These are phyloP conservation scores for Poecilobothrus nobilitatus DNA, from an alignment of 2,888 invertebrate genomes.

Conservation along the genomic window DNA sequence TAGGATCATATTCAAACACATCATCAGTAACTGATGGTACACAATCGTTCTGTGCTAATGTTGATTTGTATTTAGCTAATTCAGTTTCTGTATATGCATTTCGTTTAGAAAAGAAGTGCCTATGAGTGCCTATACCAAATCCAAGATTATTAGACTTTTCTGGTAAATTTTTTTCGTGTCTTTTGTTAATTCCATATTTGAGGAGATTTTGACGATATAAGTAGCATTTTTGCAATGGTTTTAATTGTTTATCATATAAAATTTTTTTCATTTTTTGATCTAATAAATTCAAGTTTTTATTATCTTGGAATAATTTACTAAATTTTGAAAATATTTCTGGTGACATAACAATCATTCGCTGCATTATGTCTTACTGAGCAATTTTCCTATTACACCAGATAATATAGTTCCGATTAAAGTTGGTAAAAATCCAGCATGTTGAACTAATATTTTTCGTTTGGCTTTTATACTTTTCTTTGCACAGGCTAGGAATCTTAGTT, in stretches of 20 bases:
- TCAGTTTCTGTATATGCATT: not conserved
- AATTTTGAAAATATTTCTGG: not conserved
- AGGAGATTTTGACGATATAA: constrained; percentile 8
- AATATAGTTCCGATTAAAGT: not conserved
- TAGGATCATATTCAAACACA: not conserved
- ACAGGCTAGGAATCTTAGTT: too few relatives aligned
- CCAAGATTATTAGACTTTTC: too few relatives aligned
- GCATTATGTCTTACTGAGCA: not conserved
- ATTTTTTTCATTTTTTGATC: not conserved
- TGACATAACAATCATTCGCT: not conserved
- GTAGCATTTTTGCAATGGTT: constrained; percentile 10
- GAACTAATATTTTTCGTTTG: constrained; percentile 13
- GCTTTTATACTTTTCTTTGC: too few relatives aligned
- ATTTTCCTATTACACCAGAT: constrained; percentile 11
- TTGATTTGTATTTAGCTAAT: not conserved
- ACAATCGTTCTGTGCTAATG: not conserved
- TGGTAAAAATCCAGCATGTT: constrained; percentile 12
- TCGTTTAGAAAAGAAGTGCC: not conserved
- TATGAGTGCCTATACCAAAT: not conserved
- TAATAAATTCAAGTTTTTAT: not conserved
- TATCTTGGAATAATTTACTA: not conserved
- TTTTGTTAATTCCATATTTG: constrained; percentile 9
- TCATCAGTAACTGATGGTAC: not conserved
- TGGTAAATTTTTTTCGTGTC: not conserved
- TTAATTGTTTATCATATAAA: not conserved